phyloP scores from a whole-genome alignment of 2,888 invertebrate genomes.

The Nowickia ferox region DNA sequence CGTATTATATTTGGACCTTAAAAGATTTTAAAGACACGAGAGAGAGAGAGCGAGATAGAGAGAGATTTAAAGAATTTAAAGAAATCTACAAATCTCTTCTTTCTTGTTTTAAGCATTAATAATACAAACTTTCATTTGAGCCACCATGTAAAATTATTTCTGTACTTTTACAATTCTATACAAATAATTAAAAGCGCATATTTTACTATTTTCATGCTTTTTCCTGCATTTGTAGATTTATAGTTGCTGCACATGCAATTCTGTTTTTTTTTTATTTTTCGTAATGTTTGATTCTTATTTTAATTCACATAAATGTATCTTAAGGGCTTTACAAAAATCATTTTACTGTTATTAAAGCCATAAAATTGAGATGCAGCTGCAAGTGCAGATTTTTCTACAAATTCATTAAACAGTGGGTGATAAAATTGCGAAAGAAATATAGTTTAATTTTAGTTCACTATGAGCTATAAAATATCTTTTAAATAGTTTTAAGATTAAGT shows the following conservation, averaged over 20 bases:
- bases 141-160: not conserved
- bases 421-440: not conserved
- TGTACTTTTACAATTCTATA: not conserved
- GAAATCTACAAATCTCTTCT: no score
- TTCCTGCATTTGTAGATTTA: slow-evolving; percentile 13
- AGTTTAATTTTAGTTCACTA: no score
- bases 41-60: no score
- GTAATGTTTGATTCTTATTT: slow-evolving; percentile 12
- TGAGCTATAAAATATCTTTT: no score
- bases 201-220: not conserved
- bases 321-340: slow-evolving; percentile 66
- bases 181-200: slow-evolving; percentile 17
- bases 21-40: no score
- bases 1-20: no score
- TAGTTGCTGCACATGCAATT: slow-evolving; percentile 19
- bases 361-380: slow-evolving; percentile 48
- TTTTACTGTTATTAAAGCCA: slow-evolving; percentile 66
- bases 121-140: no score
- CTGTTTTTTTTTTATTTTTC: not conserved
- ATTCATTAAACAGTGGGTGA: slow-evolving; percentile 21
- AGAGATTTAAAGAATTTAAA: no score
- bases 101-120: no score
- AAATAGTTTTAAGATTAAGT: no score
- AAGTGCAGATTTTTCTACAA: not conserved
- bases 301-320: slow-evolving; percentile 63